Evolutionary conservation across 2,888 invertebrate genomes (phyloP).

Genomic region (Phytoseiulus persimilis): DNA sequence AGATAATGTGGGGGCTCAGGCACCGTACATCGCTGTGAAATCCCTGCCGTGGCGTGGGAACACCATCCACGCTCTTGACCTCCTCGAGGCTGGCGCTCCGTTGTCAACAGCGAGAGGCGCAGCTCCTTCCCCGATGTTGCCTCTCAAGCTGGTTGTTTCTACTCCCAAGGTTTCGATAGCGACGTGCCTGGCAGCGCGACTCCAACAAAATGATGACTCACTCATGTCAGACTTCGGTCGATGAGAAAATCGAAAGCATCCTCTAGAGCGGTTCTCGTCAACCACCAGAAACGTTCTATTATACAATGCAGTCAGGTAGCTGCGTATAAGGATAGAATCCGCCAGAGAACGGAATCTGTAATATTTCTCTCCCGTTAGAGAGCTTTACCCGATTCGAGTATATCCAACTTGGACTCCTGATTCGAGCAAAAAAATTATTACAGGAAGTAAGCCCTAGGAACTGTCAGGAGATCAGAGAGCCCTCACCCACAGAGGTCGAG

Average conservation of each 20-base stretch:
- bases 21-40: slow-evolving; percentile 26
- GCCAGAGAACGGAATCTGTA: neutral
- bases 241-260: neutral
- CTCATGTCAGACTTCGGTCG: neutral
- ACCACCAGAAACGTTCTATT: neutral
- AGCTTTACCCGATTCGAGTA: too few relatives aligned
- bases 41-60: neutral
- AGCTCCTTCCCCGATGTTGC: neutral
- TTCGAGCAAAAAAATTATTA: neutral
- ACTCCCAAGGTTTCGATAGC: neutral
- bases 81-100: neutral
- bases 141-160: neutral
- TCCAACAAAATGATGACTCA: neutral
- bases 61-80: slow-evolving; percentile 37
- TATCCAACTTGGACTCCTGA: neutral
- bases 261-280: neutral
- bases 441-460: neutral
- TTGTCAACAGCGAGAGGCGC: neutral
- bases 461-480: neutral
- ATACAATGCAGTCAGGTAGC: neutral
- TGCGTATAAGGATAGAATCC: neutral
- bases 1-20: neutral
- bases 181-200: neutral
- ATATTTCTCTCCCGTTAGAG: neutral
- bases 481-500: neutral